phyloP scores from a whole-genome alignment of 2,888 invertebrate species.

The Rapana venosa region DNA sequence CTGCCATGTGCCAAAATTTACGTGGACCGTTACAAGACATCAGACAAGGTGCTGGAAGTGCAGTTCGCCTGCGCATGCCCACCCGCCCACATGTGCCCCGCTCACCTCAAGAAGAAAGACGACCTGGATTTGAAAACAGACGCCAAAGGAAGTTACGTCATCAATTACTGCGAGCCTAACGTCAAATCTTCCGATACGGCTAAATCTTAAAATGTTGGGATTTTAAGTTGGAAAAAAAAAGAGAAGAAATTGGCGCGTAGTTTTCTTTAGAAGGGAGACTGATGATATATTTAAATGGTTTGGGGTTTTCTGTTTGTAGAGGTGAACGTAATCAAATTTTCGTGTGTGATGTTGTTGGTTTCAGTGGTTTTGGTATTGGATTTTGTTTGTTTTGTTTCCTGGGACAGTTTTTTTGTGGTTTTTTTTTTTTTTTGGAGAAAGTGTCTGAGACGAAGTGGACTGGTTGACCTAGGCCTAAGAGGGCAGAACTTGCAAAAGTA shows the following conservation, averaged over 20 bases:
- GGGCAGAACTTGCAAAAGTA: too few relatives aligned
- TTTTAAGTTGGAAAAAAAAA: neutral
- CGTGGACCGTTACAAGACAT: constrained; percentile 49
- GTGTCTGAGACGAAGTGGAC: too few relatives aligned
- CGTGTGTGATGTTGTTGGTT: neutral
- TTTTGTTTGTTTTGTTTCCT: too few relatives aligned
- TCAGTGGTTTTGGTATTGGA: neutral
- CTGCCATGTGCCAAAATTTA: constrained; percentile 59
- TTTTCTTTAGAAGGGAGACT: neutral
- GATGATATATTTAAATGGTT: neutral
- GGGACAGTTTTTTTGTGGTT: too few relatives aligned
- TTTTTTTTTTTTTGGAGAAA: too few relatives aligned
- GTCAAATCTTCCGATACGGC: neutral
- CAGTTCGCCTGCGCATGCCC: constrained; percentile 63
- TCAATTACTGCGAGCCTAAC: constrained; percentile 47
- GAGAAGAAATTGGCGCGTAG: neutral
- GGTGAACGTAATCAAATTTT: neutral
- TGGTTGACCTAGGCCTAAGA: too few relatives aligned
- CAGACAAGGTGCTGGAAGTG: constrained; percentile 50
- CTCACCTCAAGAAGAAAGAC: constrained; percentile 56
- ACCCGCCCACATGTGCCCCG: constrained; percentile 58
- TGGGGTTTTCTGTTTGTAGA: neutral
- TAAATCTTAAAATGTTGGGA: neutral
- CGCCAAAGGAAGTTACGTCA: constrained; percentile 44
- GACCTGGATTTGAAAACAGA: constrained; percentile 41